Conservation (phyloP, 1,140 invertebrate genomes). For the Pogonomyrmex californicus region DNA sequence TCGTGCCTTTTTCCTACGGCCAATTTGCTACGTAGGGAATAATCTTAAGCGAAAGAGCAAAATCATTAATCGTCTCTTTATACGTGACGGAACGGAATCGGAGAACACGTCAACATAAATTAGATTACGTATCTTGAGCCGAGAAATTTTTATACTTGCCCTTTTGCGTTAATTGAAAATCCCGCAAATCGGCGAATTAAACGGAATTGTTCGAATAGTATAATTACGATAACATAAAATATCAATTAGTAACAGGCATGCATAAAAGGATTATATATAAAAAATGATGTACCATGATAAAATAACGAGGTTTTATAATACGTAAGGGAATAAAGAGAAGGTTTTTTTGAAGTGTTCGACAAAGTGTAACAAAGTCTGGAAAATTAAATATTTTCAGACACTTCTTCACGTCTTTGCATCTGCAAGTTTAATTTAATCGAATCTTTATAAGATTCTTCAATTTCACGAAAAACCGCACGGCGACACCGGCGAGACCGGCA, state of each 20-base stretch:
- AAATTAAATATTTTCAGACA: neutral
- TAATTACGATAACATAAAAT: neutral
- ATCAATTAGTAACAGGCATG: neutral
- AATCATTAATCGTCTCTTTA: slow-evolving; percentile 54
- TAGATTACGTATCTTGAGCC: slow-evolving; percentile 1
- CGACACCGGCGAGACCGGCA: neutral
- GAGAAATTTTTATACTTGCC: neutral
- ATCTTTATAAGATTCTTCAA: neutral
- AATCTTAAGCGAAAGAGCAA: slow-evolving; percentile 33
- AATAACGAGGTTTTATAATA: neutral
- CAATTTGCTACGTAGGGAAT: neutral
- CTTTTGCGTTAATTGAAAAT: neutral
- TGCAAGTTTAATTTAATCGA: slow-evolving; percentile 15
- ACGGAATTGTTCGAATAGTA: neutral
- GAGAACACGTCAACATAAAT: slow-evolving; percentile 32
- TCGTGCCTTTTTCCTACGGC: slow-evolving; percentile 4
- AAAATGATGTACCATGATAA: neutral
- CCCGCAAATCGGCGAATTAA: neutral
- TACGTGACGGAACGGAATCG: slow-evolving; percentile 6
- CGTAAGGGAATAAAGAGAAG: neutral
- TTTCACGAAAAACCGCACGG: neutral
- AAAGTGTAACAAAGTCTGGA: neutral
- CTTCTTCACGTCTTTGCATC: too few relatives aligned
- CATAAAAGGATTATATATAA: neutral
- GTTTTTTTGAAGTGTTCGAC: neutral